Evolutionary conservation across 2,888 invertebrate species (phyloP).

Genomic region (Caenorhabditis macrosperma): DNA sequence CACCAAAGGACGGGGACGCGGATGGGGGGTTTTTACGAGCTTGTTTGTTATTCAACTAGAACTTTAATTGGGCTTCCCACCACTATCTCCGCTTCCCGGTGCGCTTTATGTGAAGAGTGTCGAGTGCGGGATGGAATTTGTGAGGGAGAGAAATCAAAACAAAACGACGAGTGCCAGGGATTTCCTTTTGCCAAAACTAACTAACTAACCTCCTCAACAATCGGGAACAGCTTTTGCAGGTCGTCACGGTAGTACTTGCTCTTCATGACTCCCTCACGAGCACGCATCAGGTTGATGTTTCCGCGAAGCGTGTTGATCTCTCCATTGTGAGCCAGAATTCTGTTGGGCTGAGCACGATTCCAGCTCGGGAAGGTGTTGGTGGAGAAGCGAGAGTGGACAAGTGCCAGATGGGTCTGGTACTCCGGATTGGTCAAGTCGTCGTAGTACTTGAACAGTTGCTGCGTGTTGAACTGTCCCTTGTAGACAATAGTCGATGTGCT

Average conservation of each 20-base stretch:
- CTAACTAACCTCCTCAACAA: slow-evolving; percentile 86
- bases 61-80: slow-evolving; percentile 31
- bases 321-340: slow-evolving; percentile 96
- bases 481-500: slow-evolving; percentile 93
- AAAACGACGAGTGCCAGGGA: slow-evolving; percentile 22
- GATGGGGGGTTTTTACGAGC: slow-evolving; percentile 29
- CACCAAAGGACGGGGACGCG: neutral
- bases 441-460: slow-evolving; percentile 91
- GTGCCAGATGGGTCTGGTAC: slow-evolving; percentile 93
- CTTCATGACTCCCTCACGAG: slow-evolving; percentile 85
- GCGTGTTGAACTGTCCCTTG: slow-evolving; percentile 96
- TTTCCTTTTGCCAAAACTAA: neutral
- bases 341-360: slow-evolving; percentile 98
- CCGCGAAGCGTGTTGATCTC: slow-evolving; percentile 99
- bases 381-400: slow-evolving; percentile 98
- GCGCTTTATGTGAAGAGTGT: slow-evolving; percentile 4
- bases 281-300: slow-evolving; percentile 98
- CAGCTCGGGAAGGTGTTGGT: slow-evolving; percentile 99
- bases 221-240: slow-evolving; percentile 90
- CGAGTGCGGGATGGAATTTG: too few species aligned
- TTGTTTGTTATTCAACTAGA: slow-evolving; percentile 44
- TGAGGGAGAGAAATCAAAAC: slow-evolving; percentile 15
- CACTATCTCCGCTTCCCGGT: neutral
- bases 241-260: slow-evolving; percentile 86
- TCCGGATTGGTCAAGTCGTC: slow-evolving; percentile 83